Conservation (phyloP, 2,888 invertebrate species). For the Plagodis pulveraria region DNA sequence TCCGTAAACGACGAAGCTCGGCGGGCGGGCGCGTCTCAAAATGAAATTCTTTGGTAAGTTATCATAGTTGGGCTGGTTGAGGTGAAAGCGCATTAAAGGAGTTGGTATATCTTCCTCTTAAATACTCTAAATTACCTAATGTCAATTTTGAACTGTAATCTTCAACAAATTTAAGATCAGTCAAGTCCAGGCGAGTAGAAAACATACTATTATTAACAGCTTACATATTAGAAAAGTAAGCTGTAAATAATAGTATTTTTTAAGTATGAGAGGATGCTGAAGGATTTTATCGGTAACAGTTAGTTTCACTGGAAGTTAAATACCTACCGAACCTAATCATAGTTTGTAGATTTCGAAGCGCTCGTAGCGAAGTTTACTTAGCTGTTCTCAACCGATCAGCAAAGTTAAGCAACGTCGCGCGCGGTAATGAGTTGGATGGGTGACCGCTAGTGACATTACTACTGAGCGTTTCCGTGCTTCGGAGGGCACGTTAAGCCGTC, state of each 20-base stretch:
- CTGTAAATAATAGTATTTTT: conserved; percentile 3
- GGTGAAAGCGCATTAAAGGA: conserved; percentile 43
- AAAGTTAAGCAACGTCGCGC: no score
- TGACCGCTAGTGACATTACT: no score
- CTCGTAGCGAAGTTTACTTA: no score
- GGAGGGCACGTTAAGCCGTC: no score
- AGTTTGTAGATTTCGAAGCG: no score
- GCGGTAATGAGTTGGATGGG: no score
- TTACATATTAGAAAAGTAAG: not conserved
- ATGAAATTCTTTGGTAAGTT: conserved; percentile 46
- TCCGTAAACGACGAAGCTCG: conserved; percentile 19
- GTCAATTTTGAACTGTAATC: conserved; percentile 38
- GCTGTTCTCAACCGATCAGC: no score
- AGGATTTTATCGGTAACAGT: no score
- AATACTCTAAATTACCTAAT: conserved; percentile 42
- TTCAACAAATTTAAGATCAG: conserved; percentile 24
- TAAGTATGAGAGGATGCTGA: not conserved
- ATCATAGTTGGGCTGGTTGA: conserved; percentile 39
- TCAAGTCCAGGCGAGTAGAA: conserved; percentile 8
- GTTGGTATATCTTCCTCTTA: conserved; percentile 30
- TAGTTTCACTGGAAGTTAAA: no score
- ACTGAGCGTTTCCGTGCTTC: no score
- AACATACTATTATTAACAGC: no score
- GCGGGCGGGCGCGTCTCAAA: conserved; percentile 30
- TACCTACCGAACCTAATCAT: no score